phyloP scores from a whole-genome alignment of 2,888 invertebrate species.

The Cylindroiulus punctatus region DNA sequence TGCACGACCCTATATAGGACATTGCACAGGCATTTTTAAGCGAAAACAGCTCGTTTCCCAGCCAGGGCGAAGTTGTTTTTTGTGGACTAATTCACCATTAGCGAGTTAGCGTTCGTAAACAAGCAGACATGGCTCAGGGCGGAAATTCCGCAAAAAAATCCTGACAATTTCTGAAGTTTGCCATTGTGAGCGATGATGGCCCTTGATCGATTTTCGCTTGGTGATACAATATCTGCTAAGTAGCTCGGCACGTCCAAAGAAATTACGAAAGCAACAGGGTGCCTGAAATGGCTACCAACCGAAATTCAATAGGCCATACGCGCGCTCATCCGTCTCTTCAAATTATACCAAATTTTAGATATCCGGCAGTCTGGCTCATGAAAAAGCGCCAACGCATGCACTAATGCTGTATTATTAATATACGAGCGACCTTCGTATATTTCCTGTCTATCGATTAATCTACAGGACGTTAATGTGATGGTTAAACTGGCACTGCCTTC shows the following conservation, averaged over 20 bases:
- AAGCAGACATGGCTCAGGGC: neutral
- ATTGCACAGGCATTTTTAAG: no score
- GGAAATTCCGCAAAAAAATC: neutral
- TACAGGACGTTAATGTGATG: neutral
- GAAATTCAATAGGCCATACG: neutral
- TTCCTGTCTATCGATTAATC: neutral
- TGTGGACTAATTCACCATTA: neutral
- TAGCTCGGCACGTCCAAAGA: neutral
- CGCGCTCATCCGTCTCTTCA: neutral
- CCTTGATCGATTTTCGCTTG: conserved; percentile 2
- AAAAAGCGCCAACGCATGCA: neutral
- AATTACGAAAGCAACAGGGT: conserved; percentile 1
- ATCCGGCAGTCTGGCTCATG: neutral
- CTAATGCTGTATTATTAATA: neutral
- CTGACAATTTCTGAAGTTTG: neutral
- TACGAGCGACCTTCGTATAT: neutral
- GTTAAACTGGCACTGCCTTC: neutral
- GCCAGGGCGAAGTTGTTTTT: neutral
- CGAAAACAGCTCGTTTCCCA: no score
- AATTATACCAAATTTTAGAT: neutral
- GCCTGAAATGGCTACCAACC: neutral
- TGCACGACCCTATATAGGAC: no score
- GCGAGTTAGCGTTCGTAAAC: neutral
- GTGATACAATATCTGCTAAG: neutral
- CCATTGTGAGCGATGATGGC: neutral